Conservation (phyloP, 2,113 vertebrate genomes). For the Gallinago media region DNA sequence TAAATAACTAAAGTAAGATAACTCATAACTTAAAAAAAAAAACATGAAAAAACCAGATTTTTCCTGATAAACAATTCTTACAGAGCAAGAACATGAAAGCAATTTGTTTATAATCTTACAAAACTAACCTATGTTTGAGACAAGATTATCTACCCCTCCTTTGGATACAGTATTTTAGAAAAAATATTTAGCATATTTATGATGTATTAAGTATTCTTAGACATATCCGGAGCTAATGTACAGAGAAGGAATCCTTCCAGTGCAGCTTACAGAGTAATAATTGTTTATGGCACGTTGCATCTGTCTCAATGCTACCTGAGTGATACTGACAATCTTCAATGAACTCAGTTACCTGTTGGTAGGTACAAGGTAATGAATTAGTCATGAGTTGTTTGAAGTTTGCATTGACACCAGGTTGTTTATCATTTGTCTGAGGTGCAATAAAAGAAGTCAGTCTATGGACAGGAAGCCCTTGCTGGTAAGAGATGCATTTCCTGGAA, state of each 20-base stretch:
- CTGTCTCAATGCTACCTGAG: not conserved
- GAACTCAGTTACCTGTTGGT: not conserved
- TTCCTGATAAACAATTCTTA: not conserved
- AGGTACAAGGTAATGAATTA: not conserved
- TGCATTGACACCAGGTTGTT: not conserved
- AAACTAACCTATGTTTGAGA: not conserved
- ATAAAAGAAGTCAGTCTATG: slow-evolving; percentile 71
- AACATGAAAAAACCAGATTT: not conserved
- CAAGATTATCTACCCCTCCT: not conserved
- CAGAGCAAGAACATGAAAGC: not conserved
- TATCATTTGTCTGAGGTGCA: slow-evolving; percentile 60
- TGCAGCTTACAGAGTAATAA: not conserved
- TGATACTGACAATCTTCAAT: not conserved
- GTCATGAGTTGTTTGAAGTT: not conserved
- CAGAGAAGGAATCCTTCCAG: not conserved
- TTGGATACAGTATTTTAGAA: not conserved
- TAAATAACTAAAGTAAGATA: not conserved
- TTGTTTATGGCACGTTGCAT: not conserved
- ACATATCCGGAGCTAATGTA: not conserved
- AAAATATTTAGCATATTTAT: not conserved
- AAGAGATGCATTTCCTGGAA: slow-evolving; percentile 78
- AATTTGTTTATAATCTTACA: not conserved
- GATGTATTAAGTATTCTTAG: not conserved
- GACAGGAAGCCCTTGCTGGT: slow-evolving; percentile 67
- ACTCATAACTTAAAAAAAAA: not conserved